Evolutionary conservation across 2,888 invertebrate genomes (phyloP), one percentile per base, ranked within the genome.

Genomic region (Nomada ruficornis): DNA sequence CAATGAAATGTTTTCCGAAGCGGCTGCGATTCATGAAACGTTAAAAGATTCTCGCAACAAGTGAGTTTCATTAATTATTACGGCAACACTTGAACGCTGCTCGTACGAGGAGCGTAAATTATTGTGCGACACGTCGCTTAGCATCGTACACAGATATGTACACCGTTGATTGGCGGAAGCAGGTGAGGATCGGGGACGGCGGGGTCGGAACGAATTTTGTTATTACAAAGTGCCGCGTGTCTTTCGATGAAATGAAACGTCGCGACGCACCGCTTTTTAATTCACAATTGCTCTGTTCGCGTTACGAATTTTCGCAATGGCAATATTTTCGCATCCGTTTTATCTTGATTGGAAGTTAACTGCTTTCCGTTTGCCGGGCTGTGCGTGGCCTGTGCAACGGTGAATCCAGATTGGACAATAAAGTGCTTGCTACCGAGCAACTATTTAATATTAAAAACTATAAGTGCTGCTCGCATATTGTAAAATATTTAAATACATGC

Each of bases 381-480:
- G 68, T 62, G 54, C 44, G 20, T 26, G n/a, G 68, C 11, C n/a
- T 3, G 36, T 18, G 0, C 23, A 2, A 15, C 54, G 44, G 44
- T 10, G 55, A 47, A 55, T 57, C 68, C 76, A 64, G 76, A 79
- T 77, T 77, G 72, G 77, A 73, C 79, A 77, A 85, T 85, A 82
- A 86, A 86, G 80, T 84, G 84, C 64, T 77, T 74, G 86, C 84
- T 82, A 80, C 77, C 75, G 70, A 76, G 80, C 76, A 84, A 71
- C 77, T 82, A 74, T 82, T 86, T 80, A 82, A 86, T 86, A 84
- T 86, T 84, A 86, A 86, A 86, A 86, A 86, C 68, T 82, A 64
- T 78, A 82, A 86, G 77, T 64, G 80, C 82, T 74, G 77, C 59
- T 74, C 55, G 82, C 76, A 77, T 5, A 80, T 84, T 86, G 71